phyloP scores from a whole-genome alignment of 2,888 invertebrate species.

The Ditula angustiorana region DNA sequence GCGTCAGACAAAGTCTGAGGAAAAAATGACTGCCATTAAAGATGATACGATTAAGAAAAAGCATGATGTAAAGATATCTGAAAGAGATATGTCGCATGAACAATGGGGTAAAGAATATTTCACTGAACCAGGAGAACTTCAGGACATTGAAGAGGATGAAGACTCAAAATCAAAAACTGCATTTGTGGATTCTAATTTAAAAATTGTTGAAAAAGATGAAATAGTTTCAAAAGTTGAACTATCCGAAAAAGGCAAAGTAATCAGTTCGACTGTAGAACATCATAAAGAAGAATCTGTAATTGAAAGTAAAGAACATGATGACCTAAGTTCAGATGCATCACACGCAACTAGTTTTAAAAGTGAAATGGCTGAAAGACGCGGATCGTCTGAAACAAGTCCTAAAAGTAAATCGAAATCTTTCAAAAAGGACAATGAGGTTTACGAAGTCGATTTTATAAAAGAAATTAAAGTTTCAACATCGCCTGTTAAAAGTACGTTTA shows the following conservation, averaged over 20 bases:
- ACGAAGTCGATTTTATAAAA: slow-evolving; percentile 82
- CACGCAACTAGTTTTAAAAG: slow-evolving; percentile 79
- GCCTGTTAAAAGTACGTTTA: slow-evolving; percentile 79
- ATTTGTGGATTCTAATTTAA: slow-evolving; percentile 74
- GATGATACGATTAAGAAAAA: slow-evolving; percentile 79
- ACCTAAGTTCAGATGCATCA: slow-evolving; percentile 79
- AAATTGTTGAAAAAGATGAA: slow-evolving; percentile 80
- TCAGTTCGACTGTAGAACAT: slow-evolving; percentile 77
- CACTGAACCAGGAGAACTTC: slow-evolving; percentile 77
- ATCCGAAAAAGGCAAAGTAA: slow-evolving; percentile 77
- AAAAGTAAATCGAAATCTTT: slow-evolving; percentile 80
- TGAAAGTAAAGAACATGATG: slow-evolving; percentile 81
- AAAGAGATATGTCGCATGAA: slow-evolving; percentile 80
- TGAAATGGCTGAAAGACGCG: slow-evolving; percentile 70
- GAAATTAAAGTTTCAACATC: slow-evolving; percentile 84
- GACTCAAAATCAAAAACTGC: slow-evolving; percentile 72
- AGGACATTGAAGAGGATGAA: slow-evolving; percentile 77
- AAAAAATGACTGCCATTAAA: slow-evolving; percentile 80
- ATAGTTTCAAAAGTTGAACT: slow-evolving; percentile 73
- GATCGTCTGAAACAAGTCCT: slow-evolving; percentile 75
- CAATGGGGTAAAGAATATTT: slow-evolving; percentile 85
- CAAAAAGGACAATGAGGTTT: slow-evolving; percentile 79
- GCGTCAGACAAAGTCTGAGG: slow-evolving; percentile 77
- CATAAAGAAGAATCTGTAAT: slow-evolving; percentile 80
- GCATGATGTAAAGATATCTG: slow-evolving; percentile 81